Percentiles rank a stretch among this genome's conserved stretches.
Conservation (phyloP, 1,140 invertebrate species). For the Megathymus violae region DNA sequence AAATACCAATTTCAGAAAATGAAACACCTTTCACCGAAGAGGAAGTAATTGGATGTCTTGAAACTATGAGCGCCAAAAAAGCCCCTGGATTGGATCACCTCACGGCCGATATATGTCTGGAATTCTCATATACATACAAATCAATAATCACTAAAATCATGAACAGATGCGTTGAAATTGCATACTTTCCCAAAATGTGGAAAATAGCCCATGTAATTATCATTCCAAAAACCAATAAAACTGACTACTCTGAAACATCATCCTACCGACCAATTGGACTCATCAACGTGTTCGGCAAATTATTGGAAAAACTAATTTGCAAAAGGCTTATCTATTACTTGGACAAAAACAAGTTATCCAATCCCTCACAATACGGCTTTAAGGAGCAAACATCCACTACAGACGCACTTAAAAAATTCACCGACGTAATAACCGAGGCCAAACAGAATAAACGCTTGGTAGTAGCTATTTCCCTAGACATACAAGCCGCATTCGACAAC, state of each 20-base stretch:
- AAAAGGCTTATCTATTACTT: conserved; percentile 25
- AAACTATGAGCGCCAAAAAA: conserved; percentile 5
- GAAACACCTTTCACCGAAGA: not conserved
- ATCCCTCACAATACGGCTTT: too few species aligned
- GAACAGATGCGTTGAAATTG: conserved; percentile 2
- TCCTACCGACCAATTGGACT: too few species aligned
- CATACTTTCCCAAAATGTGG: conserved; percentile 11
- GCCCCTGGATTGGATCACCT: not conserved
- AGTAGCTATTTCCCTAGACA: conserved; percentile 34
- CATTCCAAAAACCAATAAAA: conserved; percentile 6
- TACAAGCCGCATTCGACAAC: too few species aligned
- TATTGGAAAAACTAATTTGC: conserved; percentile 39
- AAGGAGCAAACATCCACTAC: too few species aligned
- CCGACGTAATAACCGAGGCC: conserved; percentile 8
- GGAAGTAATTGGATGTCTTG: too few species aligned
- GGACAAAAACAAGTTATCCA: not conserved
- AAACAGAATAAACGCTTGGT: conserved; percentile 7
- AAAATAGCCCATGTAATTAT: conserved; percentile 10
- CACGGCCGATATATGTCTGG: not conserved
- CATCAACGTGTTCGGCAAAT: conserved; percentile 40
- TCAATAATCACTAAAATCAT: not conserved
- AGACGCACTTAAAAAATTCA: conserved; percentile 23
- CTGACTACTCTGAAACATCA: too few species aligned
- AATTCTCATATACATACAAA: too few species aligned
- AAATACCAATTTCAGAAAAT: not conserved